Conservation (phyloP, 2,888 invertebrate genomes). For the Baronia brevicornis region DNA sequence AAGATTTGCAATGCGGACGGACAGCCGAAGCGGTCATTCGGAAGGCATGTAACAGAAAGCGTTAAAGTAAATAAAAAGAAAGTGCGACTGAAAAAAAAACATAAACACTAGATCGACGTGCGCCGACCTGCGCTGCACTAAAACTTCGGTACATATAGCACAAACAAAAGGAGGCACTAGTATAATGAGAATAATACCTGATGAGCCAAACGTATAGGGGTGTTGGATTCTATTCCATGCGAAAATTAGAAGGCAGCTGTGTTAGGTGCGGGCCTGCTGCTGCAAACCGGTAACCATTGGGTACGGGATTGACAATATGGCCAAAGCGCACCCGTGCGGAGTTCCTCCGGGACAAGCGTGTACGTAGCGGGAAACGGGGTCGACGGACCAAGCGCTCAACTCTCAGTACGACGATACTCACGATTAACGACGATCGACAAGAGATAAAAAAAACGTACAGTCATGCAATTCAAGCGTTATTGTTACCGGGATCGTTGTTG, state of each 20-base stretch:
- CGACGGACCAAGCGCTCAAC: constrained; percentile 71
- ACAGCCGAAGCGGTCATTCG: constrained; percentile 74
- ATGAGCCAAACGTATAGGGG: constrained; percentile 75
- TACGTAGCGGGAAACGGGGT: constrained; percentile 71
- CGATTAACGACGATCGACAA: constrained; percentile 69
- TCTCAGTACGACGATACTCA: constrained; percentile 69
- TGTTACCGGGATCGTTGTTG: constrained; percentile 85
- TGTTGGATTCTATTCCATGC: constrained; percentile 74
- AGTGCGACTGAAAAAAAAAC: constrained; percentile 62
- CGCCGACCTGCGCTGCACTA: constrained; percentile 50
- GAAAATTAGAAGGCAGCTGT: constrained; percentile 73
- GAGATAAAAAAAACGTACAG: constrained; percentile 84
- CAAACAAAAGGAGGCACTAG: constrained; percentile 69
- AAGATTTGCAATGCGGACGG: constrained; percentile 67
- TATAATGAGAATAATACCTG: constrained; percentile 72
- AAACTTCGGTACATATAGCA: constrained; percentile 66
- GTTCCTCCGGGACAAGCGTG: constrained; percentile 69
- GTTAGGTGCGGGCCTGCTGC: constrained; percentile 71
- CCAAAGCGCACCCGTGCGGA: constrained; percentile 71
- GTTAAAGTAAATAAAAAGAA: constrained; percentile 66
- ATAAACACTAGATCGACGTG: constrained; percentile 49
- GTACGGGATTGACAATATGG: constrained; percentile 66
- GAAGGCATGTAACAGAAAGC: constrained; percentile 77
- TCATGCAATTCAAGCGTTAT: constrained; percentile 92
- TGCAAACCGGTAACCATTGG: constrained; percentile 65